These are phyloP conservation scores for Ailuropoda melanoleuca DNA, from an alignment of 2,113 vertebrate species.

Conservation along the genomic window DNA sequence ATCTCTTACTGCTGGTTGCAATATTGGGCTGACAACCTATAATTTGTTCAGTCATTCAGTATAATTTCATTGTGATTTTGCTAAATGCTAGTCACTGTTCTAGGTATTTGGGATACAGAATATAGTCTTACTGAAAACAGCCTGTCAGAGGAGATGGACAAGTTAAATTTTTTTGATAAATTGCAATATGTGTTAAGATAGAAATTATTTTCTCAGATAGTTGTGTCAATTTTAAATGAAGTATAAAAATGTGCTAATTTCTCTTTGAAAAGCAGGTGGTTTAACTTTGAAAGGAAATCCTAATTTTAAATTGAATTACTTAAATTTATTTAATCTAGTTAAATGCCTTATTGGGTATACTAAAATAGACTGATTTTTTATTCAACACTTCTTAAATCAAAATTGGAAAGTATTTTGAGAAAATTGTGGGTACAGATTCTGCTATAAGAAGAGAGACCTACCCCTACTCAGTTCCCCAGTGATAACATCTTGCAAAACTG, in stretches of 20 bases:
- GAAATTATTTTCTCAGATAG: neutral
- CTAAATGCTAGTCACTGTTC: neutral
- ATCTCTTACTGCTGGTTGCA: conserved; percentile 21
- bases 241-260: neutral
- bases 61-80: conserved; percentile 16
- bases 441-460: neutral
- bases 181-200: neutral
- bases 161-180: neutral
- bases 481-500: neutral
- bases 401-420: neutral
- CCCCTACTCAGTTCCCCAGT: neutral
- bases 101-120: neutral
- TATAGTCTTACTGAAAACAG: neutral
- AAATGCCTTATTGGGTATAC: neutral
- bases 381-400: neutral
- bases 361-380: neutral
- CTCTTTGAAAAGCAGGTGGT: neutral
- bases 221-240: neutral
- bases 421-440: no score
- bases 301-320: neutral
- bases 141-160: neutral
- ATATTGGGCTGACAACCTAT: neutral
- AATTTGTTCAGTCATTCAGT: conserved; percentile 36
- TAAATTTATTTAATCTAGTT: neutral
- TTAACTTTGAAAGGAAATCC: neutral